A percentile compares a stretch with the other conserved stretches of the same genome.
phyloP scores from a whole-genome alignment of 2,888 invertebrate species.

The Zhuqinia jingwanae region DNA sequence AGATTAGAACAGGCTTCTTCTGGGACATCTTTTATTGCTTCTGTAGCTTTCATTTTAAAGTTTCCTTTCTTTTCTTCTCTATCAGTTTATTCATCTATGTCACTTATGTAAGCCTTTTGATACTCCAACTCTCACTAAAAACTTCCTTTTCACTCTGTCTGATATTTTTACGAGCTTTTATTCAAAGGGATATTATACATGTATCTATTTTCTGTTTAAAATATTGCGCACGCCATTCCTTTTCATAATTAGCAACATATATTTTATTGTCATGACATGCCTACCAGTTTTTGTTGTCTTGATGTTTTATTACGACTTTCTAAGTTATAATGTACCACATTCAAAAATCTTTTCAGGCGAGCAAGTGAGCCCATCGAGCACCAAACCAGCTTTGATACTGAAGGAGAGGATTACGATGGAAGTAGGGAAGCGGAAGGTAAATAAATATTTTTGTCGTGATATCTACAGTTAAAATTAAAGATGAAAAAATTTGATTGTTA shows the following conservation, averaged over 20 bases:
- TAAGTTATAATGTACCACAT: no score
- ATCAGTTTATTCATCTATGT: neutral
- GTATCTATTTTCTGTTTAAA: neutral
- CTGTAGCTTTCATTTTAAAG: neutral
- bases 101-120: no score
- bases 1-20: conserved; percentile 45
- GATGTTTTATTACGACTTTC: no score
- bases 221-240: no score
- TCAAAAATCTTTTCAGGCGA: conserved; percentile 71
- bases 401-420: conserved; percentile 82
- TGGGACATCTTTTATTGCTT: conserved; percentile 60
- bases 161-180: conserved; percentile 5
- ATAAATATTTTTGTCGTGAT: no score
- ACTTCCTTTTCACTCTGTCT: neutral
- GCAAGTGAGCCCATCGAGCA: conserved; percentile 76
- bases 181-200: no score
- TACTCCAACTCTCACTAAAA: neutral
- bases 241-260: conserved; percentile 8
- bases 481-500: no score
- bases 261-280: neutral
- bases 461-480: no score
- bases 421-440: conserved; percentile 82
- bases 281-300: no score
- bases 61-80: neutral
- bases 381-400: conserved; percentile 75